Percentiles rank a stretch among this genome's conserved stretches.
These are phyloP conservation scores for Mystacornis crossleyi DNA, from an alignment of 2,113 vertebrate species.

Conservation along the genomic window DNA sequence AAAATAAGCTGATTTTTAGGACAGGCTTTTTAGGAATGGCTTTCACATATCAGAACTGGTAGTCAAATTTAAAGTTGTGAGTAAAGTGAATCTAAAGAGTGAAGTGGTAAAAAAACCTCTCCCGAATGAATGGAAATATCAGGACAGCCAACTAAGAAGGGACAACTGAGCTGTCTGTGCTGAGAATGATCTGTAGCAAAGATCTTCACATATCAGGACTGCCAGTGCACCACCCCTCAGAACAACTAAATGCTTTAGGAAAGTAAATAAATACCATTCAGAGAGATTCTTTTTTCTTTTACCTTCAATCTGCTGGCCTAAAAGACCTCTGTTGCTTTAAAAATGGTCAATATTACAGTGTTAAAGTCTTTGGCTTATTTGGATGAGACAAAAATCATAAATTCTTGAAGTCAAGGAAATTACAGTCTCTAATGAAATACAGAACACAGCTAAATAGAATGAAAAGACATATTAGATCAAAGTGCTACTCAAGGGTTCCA, in stretches of 20 bases:
- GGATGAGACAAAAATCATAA: conserved; percentile 19
- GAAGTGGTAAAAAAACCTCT: background rate
- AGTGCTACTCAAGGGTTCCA: background rate
- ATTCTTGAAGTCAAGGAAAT: conserved; percentile 27
- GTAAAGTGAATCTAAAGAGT: background rate
- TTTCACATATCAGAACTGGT: background rate
- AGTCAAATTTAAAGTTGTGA: background rate
- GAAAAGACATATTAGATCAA: conserved; percentile 5
- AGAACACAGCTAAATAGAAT: background rate
- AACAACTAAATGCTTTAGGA: background rate
- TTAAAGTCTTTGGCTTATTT: background rate
- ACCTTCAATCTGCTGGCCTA: background rate
- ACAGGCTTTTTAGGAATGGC: background rate
- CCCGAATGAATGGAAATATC: background rate
- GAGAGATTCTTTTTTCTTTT: background rate
- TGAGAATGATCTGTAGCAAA: background rate
- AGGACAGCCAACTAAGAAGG: background rate
- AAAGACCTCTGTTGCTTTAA: background rate
- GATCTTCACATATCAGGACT: background rate
- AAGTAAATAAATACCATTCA: background rate
- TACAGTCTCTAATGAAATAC: background rate
- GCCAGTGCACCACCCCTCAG: background rate
- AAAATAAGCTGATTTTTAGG: background rate
- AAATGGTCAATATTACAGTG: background rate
- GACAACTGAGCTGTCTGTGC: background rate